Base-by-base conservation (phyloP, 2,888 invertebrate species). In the Podotricha telesiphe region DNA sequence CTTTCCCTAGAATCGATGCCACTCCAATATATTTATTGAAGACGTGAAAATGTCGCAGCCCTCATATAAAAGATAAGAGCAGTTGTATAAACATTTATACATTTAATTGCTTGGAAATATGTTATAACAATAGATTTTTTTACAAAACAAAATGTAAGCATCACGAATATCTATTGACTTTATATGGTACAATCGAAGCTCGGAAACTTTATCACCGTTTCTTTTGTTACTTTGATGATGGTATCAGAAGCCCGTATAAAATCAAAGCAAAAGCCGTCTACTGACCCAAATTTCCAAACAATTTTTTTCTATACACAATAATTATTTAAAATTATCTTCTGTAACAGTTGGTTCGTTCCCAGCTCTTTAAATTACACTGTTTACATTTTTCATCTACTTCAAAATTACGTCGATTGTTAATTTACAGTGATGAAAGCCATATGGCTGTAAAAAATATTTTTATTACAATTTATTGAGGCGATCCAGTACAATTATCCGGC, bases 1-100 rank as follows among this genome's bases (percentile, higher is more conserved):
- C 83, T 83, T 83, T 81, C 79, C 75, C 79, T 83, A 77, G 76
- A 80, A 86, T 86, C 86, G 84, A 88, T 87, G 82, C 80, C 79
- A 79, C 82, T 75, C 76, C 69, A 75, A 78, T 76, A 45, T 59
- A 77, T 73, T 73, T 73, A 70, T 73, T 67, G 73, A 66, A 66
- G 68, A 70, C 66, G 63, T 65, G 70, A 48, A 59, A 59, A 69
- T 72, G 68, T 70, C 68, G 48, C 64, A 58, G 63, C 68, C 19
- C 65, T 28, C 51, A 66, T 55, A 58, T 71, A 62, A 56, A n/a
- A 69, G 53, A 72, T 67, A 65, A 53, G 20, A 40, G 34, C 48
- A 47, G n/a, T 61, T 55, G 45, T 67, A 65, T 55, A 42, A 66
- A 63, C 51, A 69, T 67, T n/a, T 47, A 50, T 45, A 68, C 61